A percentile compares a stretch with the other conserved stretches of the same genome.
Conservation (phyloP, 1,140 invertebrate species). For the Ridgeia piscesae region DNA sequence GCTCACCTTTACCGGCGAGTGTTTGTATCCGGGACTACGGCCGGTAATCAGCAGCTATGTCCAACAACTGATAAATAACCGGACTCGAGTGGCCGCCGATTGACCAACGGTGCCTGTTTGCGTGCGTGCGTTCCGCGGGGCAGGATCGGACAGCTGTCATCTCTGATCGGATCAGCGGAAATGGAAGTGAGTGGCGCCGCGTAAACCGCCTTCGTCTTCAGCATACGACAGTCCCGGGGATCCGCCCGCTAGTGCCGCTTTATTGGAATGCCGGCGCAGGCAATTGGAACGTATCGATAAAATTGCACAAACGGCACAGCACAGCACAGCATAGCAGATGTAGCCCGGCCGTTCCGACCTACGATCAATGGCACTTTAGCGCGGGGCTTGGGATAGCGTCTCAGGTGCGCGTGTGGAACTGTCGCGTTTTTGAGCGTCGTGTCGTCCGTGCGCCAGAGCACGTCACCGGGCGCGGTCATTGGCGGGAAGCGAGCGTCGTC, state of each 20-base stretch:
- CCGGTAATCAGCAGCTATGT: not conserved
- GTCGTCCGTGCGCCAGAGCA: not conserved
- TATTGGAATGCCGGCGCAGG: not conserved
- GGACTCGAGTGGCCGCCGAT: not conserved
- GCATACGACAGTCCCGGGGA: not conserved
- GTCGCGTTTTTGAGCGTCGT: not conserved
- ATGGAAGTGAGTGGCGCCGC: too few species aligned
- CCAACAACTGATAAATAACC: not conserved
- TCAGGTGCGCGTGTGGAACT: not conserved
- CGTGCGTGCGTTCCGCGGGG: not conserved
- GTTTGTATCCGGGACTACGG: not conserved
- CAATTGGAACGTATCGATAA: constrained; percentile 1
- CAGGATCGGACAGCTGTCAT: not conserved
- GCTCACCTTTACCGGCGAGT: not conserved
- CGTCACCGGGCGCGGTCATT: not conserved
- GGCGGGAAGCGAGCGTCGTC: not conserved
- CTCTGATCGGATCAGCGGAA: not conserved
- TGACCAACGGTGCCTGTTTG: not conserved
- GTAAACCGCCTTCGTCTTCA: too few species aligned
- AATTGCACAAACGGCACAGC: not conserved
- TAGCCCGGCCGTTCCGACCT: not conserved
- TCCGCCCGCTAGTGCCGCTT: not conserved
- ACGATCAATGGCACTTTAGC: not conserved
- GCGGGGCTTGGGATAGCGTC: not conserved
- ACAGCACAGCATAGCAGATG: too few species aligned